Percentiles rank a stretch among this genome's conserved stretches.
These are phyloP conservation scores for Etheostoma perlongum DNA, from an alignment of 2,797 vertebrate species.

Conservation along the genomic window DNA sequence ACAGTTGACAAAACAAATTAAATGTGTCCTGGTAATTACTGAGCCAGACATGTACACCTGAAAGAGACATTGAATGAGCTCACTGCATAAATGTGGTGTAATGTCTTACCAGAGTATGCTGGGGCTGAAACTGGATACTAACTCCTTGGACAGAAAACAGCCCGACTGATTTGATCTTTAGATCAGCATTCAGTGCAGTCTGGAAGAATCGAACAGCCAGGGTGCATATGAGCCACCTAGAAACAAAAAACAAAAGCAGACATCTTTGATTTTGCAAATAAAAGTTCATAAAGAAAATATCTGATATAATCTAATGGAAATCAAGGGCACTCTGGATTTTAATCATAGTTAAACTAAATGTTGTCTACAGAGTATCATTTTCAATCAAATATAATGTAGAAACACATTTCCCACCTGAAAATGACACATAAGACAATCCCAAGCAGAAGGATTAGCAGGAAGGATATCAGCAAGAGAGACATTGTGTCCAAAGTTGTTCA, in stretches of 20 bases:
- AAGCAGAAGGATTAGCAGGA: slow-evolving; percentile 69
- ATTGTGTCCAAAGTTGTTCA: slow-evolving; percentile 79
- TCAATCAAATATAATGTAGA: not conserved
- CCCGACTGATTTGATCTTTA: slow-evolving; percentile 93
- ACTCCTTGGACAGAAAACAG: slow-evolving; percentile 93
- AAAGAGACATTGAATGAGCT: slow-evolving; percentile 1
- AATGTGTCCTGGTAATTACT: not conserved
- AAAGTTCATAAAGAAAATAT: not conserved
- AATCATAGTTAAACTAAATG: not conserved
- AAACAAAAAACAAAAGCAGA: not conserved
- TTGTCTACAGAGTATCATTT: not conserved
- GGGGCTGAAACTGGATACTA: slow-evolving; percentile 93
- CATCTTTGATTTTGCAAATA: not conserved
- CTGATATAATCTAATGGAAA: not conserved
- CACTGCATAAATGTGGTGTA: slow-evolving; percentile 44
- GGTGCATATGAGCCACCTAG: slow-evolving; percentile 91
- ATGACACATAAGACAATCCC: slow-evolving; percentile 63
- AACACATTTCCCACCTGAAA: slow-evolving; percentile 77
- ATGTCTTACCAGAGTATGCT: slow-evolving; percentile 92
- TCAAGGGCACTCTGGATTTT: not conserved
- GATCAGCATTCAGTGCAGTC: slow-evolving; percentile 89
- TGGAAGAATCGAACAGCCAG: slow-evolving; percentile 90
- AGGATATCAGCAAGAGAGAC: slow-evolving; percentile 78
- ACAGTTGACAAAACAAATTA: not conserved
- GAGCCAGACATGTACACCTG: not conserved